Percentiles rank a stretch among this genome's conserved stretches.
Evolutionary conservation across 2,888 invertebrate species (phyloP).

Genomic region (Dicroscelio sp.): DNA sequence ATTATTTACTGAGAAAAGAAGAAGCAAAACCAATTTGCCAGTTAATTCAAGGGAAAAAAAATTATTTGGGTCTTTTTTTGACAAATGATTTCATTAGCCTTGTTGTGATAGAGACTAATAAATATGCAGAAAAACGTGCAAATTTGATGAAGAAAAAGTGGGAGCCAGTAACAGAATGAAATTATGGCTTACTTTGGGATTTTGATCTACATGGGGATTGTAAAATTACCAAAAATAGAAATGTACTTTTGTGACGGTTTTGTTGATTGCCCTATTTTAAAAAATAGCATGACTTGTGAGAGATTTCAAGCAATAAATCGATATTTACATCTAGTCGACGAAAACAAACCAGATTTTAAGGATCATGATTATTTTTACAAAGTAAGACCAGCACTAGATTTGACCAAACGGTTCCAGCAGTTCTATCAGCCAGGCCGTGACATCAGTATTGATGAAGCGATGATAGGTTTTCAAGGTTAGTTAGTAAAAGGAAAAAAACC

Average conservation of each 20-base stretch:
- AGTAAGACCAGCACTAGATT: slow-evolving; percentile 5
- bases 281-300: background rate
- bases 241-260: slow-evolving; percentile 12
- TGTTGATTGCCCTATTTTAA: background rate
- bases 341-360: background rate
- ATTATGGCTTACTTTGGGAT: slow-evolving; percentile 15
- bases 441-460: slow-evolving; percentile 45
- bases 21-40: no score
- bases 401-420: background rate
- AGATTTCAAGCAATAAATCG: background rate
- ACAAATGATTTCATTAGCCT: no score
- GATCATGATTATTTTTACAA: slow-evolving; percentile 21
- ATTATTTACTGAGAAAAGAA: no score
- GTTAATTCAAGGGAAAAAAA: no score
- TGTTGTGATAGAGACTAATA: no score
- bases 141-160: no score
- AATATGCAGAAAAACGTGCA: no score
- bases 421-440: slow-evolving; percentile 37
- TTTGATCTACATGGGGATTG: slow-evolving; percentile 22
- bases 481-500: no score
- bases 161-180: no score
- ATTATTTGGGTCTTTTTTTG: no score
- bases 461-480: slow-evolving; percentile 63
- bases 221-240: background rate
- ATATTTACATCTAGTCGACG: background rate